Evolutionary conservation across 2,797 vertebrate species (phyloP), one percentile per base, ranked within the genome.

Genomic region (Zalophus californianus): DNA sequence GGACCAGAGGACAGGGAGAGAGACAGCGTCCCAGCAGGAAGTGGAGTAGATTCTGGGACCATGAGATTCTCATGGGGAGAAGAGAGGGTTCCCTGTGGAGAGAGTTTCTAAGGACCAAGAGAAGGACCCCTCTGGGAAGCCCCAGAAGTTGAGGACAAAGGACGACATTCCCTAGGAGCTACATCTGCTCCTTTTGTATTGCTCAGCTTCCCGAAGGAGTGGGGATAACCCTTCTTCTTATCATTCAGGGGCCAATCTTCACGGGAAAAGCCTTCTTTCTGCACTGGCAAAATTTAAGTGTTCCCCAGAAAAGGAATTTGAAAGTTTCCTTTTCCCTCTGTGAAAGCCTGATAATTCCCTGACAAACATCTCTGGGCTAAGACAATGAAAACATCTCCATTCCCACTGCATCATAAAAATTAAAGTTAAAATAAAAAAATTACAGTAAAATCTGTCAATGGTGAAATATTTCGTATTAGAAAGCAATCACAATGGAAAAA

Each of bases 41-140:
- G 48, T 3, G 35, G 23, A 12, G 10, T 21, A 10, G 58, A 12
- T 3, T 52, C 73, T 0, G 23, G 3, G 18, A 25, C 7, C 5
- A 0, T 0, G 15, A 0, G 15, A 13, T 27, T 64, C 44, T 35
- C 29, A 0, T 23, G 35, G 15, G 3, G 10, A 75, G 21, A 29
- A 25, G 20, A 35, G 2, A 4, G 38, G 11, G 2, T 3, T 15
- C 16, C 14, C 25, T 3, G 20, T 20, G 23, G 15, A 11, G 32
- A 32, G 0, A 8, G 20, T 75, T 72, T 73, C 14, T 56, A n/a
- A 86, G 27, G 4, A 32, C 2, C 1, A 21, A 70, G 4, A 11
- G 52, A 52, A 91, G n/a, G 10, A 20, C 0, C 5, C 56, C 18
- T 58, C 20, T 11, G 13, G n/a, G 27, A 48, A 79, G 14, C 0